A percentile compares a stretch with the other conserved stretches of the same genome.
These are phyloP conservation scores for Apodemia duryi DNA, from an alignment of 2,888 invertebrate genomes.

Conservation along the genomic window DNA sequence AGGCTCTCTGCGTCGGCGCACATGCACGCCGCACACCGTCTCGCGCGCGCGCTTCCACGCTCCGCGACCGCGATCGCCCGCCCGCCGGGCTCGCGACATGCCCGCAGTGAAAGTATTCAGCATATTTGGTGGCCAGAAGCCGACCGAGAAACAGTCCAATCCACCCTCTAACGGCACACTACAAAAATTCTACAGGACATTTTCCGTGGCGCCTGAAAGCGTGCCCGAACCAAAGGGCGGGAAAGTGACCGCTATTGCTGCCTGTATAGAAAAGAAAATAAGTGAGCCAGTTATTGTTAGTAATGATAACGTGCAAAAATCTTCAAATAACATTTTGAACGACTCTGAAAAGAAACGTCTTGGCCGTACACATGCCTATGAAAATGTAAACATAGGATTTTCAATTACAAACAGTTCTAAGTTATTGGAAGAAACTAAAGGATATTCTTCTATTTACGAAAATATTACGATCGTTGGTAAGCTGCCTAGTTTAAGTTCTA, in stretches of 20 bases:
- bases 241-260: conserved; percentile 73
- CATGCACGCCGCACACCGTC: conserved; percentile 67
- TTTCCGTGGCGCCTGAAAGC: conserved; percentile 65
- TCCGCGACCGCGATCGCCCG: conserved; percentile 52
- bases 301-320: conserved; percentile 66
- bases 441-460: conserved; percentile 70
- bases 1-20: conserved; percentile 44
- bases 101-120: conserved; percentile 79
- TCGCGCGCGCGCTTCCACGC: conserved; percentile 72
- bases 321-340: conserved; percentile 41
- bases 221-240: conserved; percentile 60
- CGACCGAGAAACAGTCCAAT: conserved; percentile 64
- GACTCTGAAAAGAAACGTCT: conserved; percentile 48
- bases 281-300: conserved; percentile 57
- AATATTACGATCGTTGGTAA: conserved; percentile 68
- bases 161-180: conserved; percentile 58
- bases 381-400: conserved; percentile 65
- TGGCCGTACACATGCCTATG: conserved; percentile 57
- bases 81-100: conserved; percentile 71
- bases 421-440: conserved; percentile 64
- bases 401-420: conserved; percentile 38
- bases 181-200: conserved; percentile 76
- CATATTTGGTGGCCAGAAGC: conserved; percentile 77
- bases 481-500: conserved; percentile 29
- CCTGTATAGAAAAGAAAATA: conserved; percentile 67